phyloP scores from a whole-genome alignment of 2,797 vertebrate genomes.

The Anas flavirostris region DNA sequence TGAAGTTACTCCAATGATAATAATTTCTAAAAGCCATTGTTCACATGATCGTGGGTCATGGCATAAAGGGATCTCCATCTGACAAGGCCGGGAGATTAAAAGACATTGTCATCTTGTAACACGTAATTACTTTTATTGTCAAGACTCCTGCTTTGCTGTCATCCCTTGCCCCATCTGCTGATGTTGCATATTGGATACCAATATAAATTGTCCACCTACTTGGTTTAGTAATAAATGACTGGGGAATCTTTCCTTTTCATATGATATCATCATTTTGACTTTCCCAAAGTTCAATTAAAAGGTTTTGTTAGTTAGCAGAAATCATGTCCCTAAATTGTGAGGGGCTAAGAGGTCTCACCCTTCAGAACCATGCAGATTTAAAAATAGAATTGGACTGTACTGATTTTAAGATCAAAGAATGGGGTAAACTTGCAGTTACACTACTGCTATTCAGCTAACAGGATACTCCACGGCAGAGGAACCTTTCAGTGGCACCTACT shows the following conservation, averaged over 20 bases:
- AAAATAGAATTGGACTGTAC: fast-evolving
- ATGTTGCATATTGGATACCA: fast-evolving
- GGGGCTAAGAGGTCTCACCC: not conserved
- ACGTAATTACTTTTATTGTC: not conserved
- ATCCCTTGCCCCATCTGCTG: not conserved
- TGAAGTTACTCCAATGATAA: not conserved
- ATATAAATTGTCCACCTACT: not conserved
- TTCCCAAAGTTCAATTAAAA: not conserved
- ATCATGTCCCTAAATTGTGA: not conserved
- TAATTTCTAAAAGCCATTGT: not conserved
- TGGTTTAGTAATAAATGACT: not conserved
- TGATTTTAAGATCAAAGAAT: not conserved
- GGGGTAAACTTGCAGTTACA: not conserved
- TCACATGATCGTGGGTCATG: not conserved
- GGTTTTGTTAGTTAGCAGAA: not conserved
- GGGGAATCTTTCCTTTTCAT: not conserved
- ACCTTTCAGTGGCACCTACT: not conserved
- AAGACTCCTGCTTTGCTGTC: not conserved
- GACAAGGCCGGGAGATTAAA: not conserved
- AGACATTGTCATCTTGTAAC: not conserved
- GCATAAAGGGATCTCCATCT: not conserved
- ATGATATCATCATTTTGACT: not conserved
- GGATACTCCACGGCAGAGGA: not conserved
- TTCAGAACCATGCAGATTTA: not conserved
- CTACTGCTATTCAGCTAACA: not conserved